Evolutionary conservation across 2,888 invertebrate species (phyloP), one percentile per base, ranked within the genome.

Genomic region (Automeris io): DNA sequence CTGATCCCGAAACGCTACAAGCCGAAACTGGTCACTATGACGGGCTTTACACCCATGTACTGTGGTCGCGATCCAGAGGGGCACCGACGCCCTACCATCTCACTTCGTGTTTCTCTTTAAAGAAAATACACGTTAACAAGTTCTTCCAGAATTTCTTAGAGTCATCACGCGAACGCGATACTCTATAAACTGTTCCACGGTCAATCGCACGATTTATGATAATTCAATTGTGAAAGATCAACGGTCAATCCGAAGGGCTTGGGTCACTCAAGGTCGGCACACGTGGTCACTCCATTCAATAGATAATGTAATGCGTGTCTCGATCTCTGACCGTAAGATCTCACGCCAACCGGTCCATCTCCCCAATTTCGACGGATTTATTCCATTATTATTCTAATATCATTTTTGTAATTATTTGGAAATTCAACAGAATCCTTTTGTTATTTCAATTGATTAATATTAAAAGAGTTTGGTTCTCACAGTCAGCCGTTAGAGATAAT

Each of bases 311-410:
- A 55, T 57, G 37, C 34, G 52, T 51, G 51, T 5, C 18, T 26
- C 73, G 75, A 77, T 68, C 78, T 76, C 50, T 77, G 76, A 70
- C 72, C 67, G 52, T 11, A 37, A 44, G 41, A 56, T 74, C 79
- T 68, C 78, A 77, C 74, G 73, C 33, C 46, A 57, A 74, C 80
- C 72, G 66, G 75, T 75, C 54, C 43, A 59, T 66, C 64, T 69
- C 68, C 62, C 61, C 61, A 55, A 58, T 46, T 41, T 46, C 42
- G 43, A 53, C 52, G 57, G 66, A 76, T 66, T 55, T 69, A 75
- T 67, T 67, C 66, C 66, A 58, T 74, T 75, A 65, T 61, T 43
- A 72, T 77, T 72, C 45, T 68, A 65, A 71, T 70, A 57, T 26
- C 54, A 35, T 61, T 57, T 61, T 55, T 51, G 41, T 50, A 46